Evolutionary conservation across 2,888 invertebrate species (phyloP).

Genomic region (Autographa pulchrina): DNA sequence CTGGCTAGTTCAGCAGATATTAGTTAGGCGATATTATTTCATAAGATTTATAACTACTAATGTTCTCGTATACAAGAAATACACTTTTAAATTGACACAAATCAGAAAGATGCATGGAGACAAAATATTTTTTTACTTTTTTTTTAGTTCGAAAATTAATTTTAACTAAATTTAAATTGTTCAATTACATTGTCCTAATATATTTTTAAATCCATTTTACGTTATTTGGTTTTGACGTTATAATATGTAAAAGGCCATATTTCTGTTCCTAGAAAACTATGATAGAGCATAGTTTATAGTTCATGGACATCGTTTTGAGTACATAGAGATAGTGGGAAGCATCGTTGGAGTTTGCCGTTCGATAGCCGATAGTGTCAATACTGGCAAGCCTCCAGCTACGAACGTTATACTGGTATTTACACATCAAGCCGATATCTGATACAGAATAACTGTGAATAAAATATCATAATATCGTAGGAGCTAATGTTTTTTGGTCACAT

Average conservation of each 20-base stretch:
- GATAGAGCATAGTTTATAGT: not conserved
- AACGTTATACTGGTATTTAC: conserved; percentile 69
- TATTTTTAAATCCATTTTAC: too few species aligned
- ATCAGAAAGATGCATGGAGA: too few species aligned
- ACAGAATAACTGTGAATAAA: conserved; percentile 55
- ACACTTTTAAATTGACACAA: too few species aligned
- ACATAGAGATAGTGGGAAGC: conserved; percentile 33
- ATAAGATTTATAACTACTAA: too few species aligned
- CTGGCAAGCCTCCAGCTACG: conserved; percentile 78
- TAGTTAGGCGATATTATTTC: too few species aligned
- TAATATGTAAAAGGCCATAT: not conserved
- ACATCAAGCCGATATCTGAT: conserved; percentile 65
- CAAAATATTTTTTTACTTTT: too few species aligned
- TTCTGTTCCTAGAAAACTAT: not conserved
- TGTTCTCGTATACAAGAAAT: too few species aligned
- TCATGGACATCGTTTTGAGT: conserved; percentile 39
- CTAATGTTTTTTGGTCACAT: not conserved
- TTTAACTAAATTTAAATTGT: too few species aligned
- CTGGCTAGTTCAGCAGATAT: too few species aligned
- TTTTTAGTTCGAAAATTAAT: too few species aligned
- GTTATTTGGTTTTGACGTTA: too few species aligned
- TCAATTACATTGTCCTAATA: too few species aligned
- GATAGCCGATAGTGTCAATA: conserved; percentile 80
- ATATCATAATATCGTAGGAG: conserved; percentile 39
- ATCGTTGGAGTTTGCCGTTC: conserved; percentile 49